These are phyloP conservation scores for Neosalanx taihuensis DNA, from an alignment of 2,797 vertebrate species.

Conservation along the genomic window DNA sequence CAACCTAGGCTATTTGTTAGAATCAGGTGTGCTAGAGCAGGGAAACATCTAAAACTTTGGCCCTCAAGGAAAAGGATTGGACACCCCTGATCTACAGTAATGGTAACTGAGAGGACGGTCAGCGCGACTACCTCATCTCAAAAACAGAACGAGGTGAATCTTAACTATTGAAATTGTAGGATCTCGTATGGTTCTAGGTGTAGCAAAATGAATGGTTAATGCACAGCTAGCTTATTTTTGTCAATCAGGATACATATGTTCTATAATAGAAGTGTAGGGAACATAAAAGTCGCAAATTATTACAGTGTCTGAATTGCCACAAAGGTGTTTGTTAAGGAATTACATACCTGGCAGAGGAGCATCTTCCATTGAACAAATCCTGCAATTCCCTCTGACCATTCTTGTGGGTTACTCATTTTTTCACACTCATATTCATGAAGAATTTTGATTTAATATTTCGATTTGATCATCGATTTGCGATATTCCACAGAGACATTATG, in stretches of 20 bases:
- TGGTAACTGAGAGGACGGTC: too few species aligned
- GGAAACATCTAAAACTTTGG: too few species aligned
- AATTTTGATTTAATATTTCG: background rate
- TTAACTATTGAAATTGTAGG: background rate
- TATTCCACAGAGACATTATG: slow-evolving; percentile 23
- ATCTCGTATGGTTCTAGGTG: background rate
- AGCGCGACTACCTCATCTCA: too few species aligned
- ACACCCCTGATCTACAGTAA: too few species aligned
- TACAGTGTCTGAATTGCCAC: background rate
- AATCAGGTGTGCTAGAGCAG: too few species aligned
- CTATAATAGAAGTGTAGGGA: background rate
- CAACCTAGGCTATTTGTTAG: too few species aligned
- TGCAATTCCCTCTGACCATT: background rate
- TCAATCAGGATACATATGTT: background rate
- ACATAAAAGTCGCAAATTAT: background rate
- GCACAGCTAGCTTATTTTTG: slow-evolving; percentile 9
- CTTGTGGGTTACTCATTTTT: background rate
- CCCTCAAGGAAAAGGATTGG: too few species aligned
- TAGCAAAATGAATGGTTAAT: slow-evolving; percentile 14
- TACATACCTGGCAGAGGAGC: background rate
- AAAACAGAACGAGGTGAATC: background rate
- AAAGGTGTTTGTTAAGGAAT: background rate
- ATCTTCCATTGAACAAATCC: background rate
- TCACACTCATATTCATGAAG: slow-evolving; percentile 4
- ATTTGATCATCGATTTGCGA: slow-evolving; percentile 6